These are phyloP conservation scores for Uropsilus gracilis DNA, from an alignment of 2,113 vertebrate genomes.

Conservation along the genomic window DNA sequence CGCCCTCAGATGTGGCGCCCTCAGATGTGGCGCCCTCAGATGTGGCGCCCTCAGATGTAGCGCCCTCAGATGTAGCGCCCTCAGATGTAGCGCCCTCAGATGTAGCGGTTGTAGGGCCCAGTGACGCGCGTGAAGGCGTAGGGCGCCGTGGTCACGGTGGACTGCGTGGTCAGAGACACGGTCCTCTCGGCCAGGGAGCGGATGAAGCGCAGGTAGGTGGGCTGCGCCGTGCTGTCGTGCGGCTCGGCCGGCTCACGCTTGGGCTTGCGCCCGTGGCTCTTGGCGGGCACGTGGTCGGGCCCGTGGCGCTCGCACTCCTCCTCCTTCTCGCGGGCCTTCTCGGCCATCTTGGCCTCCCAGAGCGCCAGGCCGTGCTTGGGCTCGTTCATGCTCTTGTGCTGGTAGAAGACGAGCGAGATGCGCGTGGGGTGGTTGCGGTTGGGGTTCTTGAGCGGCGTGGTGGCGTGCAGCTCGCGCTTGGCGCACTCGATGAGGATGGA, in stretches of 20 bases:
- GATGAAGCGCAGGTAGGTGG: slow-evolving; percentile 93
- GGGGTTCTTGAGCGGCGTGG: slow-evolving; percentile 95
- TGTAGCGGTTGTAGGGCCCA: slow-evolving; percentile 96
- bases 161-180: slow-evolving; percentile 94
- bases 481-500: slow-evolving; percentile 99
- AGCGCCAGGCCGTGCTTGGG: slow-evolving; percentile 96
- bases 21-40: too few relatives aligned
- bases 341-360: slow-evolving; percentile 98
- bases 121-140: slow-evolving; percentile 99
- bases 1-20: too few relatives aligned
- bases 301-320: slow-evolving; percentile 92
- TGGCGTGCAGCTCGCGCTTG: slow-evolving; percentile 97
- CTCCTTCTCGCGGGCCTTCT: slow-evolving; percentile 96
- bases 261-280: slow-evolving; percentile 85
- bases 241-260: slow-evolving; percentile 91
- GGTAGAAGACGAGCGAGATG: slow-evolving; percentile 98
- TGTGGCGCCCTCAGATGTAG: too few relatives aligned
- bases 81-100: too few relatives aligned
- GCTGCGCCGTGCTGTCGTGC: slow-evolving; percentile 87
- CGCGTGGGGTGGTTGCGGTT: slow-evolving; percentile 94
- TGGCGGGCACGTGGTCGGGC: slow-evolving; percentile 69
- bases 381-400: slow-evolving; percentile 98
- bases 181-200: slow-evolving; percentile 92
- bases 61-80: too few relatives aligned
- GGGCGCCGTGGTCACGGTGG: slow-evolving; percentile 94